Evolutionary conservation across 2,797 vertebrate genomes (phyloP).

Genomic region (Gymnoscopelus braueri): DNA sequence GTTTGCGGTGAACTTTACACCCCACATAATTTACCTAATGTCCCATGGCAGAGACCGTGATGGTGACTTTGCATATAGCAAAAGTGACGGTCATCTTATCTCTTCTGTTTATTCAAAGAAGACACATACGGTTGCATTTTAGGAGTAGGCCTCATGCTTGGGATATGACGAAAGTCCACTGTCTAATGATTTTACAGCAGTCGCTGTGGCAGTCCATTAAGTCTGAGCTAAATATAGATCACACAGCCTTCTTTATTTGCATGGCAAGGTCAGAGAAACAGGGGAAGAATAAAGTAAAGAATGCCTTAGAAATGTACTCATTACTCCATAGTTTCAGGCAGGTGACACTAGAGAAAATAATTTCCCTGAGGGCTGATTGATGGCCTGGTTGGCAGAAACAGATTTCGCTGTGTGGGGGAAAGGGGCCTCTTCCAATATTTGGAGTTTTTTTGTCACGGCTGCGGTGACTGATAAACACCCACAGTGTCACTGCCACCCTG

Average conservation of each 20-base stretch:
- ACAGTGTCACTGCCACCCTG: conserved; percentile 35
- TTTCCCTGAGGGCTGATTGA: conserved; percentile 26
- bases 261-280: background rate
- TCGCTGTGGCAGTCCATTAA: background rate
- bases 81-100: conserved; percentile 24
- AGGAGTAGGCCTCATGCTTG: background rate
- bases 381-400: conserved; percentile 32
- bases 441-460: conserved; percentile 30
- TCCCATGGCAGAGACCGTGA: background rate
- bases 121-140: background rate
- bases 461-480: conserved; percentile 48
- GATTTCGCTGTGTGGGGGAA: conserved; percentile 12
- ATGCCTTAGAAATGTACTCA: background rate
- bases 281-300: background rate
- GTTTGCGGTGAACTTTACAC: conserved; percentile 16
- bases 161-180: background rate
- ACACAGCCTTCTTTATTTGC: background rate
- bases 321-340: background rate
- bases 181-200: conserved; percentile 9
- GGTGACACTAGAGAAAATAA: background rate
- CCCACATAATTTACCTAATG: background rate
- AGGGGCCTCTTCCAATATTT: conserved; percentile 30
- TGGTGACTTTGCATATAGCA: conserved; percentile 12
- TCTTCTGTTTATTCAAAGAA: conserved; percentile 10
- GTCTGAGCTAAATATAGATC: background rate